A percentile compares a stretch with the other conserved stretches of the same genome.
These are phyloP conservation scores for Panurus biarmicus DNA, from an alignment of 2,113 vertebrate species.

Conservation along the genomic window DNA sequence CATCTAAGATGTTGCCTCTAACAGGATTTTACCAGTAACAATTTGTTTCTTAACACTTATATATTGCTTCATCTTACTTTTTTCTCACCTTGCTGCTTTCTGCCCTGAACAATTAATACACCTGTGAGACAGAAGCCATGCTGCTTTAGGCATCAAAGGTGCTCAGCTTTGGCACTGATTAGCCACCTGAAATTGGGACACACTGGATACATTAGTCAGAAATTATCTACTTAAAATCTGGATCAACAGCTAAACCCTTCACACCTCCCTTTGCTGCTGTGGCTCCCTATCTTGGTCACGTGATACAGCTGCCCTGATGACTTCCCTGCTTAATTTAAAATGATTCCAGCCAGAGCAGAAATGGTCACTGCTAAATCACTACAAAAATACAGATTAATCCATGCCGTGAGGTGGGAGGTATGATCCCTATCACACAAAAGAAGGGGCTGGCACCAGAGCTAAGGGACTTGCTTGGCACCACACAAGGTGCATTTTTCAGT, in stretches of 20 bases:
- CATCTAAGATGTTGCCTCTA: not conserved
- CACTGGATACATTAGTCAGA: not conserved
- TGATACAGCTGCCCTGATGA: too few species aligned
- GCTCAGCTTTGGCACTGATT: not conserved
- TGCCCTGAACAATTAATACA: not conserved
- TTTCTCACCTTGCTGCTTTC: not conserved
- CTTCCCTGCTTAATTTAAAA: not conserved
- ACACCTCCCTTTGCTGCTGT: too few species aligned
- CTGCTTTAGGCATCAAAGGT: not conserved
- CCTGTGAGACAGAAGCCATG: not conserved
- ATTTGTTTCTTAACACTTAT: not conserved
- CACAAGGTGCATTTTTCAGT: not conserved
- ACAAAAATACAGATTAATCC: too few species aligned
- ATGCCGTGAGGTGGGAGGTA: not conserved
- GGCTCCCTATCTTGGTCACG: too few species aligned
- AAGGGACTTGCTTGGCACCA: not conserved
- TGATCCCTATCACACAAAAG: not conserved
- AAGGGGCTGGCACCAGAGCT: not conserved
- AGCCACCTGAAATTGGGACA: not conserved
- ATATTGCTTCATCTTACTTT: not conserved
- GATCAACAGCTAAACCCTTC: not conserved
- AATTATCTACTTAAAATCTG: constrained; percentile 3
- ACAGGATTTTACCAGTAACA: constrained; percentile 7
- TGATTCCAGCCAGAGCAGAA: too few species aligned
- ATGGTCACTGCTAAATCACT: too few species aligned